Evolutionary conservation across 2,888 invertebrate species (phyloP).

Genomic region (Criorhina ranunculi): DNA sequence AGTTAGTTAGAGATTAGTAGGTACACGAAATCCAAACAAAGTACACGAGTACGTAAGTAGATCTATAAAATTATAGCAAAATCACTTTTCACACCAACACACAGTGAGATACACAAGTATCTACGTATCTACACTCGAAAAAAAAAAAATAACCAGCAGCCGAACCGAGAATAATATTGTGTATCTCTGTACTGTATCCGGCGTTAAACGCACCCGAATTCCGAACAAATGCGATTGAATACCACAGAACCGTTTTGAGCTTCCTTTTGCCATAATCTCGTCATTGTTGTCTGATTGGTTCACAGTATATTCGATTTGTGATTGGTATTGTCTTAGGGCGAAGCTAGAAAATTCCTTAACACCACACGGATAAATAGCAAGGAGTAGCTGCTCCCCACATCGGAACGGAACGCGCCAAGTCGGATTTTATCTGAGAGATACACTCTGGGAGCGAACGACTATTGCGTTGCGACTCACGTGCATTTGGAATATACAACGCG

Average conservation of each 20-base stretch:
- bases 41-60: background rate
- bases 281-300: slow-evolving; percentile 76
- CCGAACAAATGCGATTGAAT: slow-evolving; percentile 52
- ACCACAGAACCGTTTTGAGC: slow-evolving; percentile 56
- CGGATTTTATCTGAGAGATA: slow-evolving; percentile 60
- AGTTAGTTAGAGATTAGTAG: too few species aligned
- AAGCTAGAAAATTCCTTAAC: slow-evolving; percentile 75
- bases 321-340: slow-evolving; percentile 77
- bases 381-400: slow-evolving; percentile 34
- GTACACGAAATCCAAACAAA: slow-evolving; percentile 39
- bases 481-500: slow-evolving; percentile 3
- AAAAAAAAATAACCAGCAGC: background rate
- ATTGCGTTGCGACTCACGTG: slow-evolving; percentile 45
- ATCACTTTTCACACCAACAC: slow-evolving; percentile 54
- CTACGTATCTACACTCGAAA: background rate
- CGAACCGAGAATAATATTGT: background rate
- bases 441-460: slow-evolving; percentile 25
- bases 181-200: slow-evolving; percentile 44
- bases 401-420: slow-evolving; percentile 69
- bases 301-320: slow-evolving; percentile 76
- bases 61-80: slow-evolving; percentile 64
- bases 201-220: slow-evolving; percentile 56
- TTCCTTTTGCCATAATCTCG: slow-evolving; percentile 72
- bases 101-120: background rate
- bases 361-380: slow-evolving; percentile 53